Base-by-base conservation (phyloP, 1,140 invertebrate genomes). In the Neotoxoptera formosana region DNA sequence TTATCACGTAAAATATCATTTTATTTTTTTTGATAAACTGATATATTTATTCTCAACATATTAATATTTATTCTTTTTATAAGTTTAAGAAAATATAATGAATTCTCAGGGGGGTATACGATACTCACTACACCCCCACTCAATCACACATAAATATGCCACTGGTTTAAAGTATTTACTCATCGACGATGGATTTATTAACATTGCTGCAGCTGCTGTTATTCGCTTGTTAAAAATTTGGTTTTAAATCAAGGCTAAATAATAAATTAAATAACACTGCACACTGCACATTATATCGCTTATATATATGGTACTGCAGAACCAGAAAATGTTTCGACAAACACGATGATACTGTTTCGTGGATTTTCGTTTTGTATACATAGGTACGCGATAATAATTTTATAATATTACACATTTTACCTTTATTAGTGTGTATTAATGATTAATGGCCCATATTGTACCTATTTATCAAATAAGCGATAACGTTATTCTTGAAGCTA, bases 181-280 rank as follows among this genome's bases (percentile, higher is more conserved):
- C n/a, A 83, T 25, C 41, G 25, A 45, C 25, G 25, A n/a, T 47
- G 41, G 45, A 86, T 89, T 89, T 87, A 87, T 34, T n/a, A 47
- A 51, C 86, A n/a, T 30, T 20, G 1, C 60, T n/a, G 9, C 30
- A 76, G 11, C 14, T 76, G 60, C n/a, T 76, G 84, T 30, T 86
- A 86, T 41, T 86, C 25, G 84, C 25, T 47, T 41, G 25, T 25
- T 86, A 86, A 45, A 67, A 88, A 88, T 88, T 51, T 88, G 7
- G 47, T 51, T 34, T 88, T 88, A 20, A 88, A 88, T 88, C 48
- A 88, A 88, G 47, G 87, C 17, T 36, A 87, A 41, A 84, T 84
- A 84, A 45, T 84, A 45, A 41, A 84, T 34, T 76, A n/a, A 76
- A 76, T 14, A 76, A 76, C 60, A n/a, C 60, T n/a, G 11, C 30